A percentile compares a stretch with the other conserved stretches of the same genome.
phyloP scores from a whole-genome alignment of 2,888 invertebrate genomes.

The Electrophaes corylata region DNA sequence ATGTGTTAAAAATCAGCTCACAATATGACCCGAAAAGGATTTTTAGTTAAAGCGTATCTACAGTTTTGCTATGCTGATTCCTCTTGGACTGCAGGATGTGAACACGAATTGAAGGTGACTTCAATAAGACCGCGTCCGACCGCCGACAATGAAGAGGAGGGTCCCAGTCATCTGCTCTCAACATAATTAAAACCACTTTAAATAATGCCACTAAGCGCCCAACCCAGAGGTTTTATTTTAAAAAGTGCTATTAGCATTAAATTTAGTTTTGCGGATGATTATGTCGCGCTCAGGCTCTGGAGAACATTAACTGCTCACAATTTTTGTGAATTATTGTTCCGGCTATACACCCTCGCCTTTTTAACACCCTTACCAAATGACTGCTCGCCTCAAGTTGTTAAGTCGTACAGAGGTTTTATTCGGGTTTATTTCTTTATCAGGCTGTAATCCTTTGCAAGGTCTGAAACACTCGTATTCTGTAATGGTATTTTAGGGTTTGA shows the following conservation, averaged over 20 bases:
- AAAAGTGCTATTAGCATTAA: conserved; percentile 83
- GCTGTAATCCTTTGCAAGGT: background rate
- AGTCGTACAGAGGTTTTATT: conserved; percentile 50
- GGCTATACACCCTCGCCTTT: conserved; percentile 71
- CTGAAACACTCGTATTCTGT: background rate
- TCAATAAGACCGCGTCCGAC: conserved; percentile 43
- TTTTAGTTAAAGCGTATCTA: conserved; percentile 6
- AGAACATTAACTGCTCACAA: conserved; percentile 77
- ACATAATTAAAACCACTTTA: conserved; percentile 85
- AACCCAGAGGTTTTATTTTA: conserved; percentile 79
- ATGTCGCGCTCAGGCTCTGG: conserved; percentile 76
- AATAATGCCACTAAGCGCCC: conserved; percentile 81
- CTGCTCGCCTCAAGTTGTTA: conserved; percentile 58
- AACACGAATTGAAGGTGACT: conserved; percentile 55
- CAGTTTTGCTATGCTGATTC: conserved; percentile 1
- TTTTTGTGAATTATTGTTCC: conserved; percentile 81
- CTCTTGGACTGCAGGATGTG: conserved; percentile 45
- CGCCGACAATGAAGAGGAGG: conserved; percentile 80
- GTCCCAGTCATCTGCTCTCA: conserved; percentile 82
- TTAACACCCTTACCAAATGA: conserved; percentile 74
- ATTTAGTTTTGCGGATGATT: conserved; percentile 83
- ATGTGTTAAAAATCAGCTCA: background rate
- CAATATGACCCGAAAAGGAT: background rate
- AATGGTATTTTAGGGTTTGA: background rate
- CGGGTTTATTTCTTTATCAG: conserved; percentile 23